A percentile compares a stretch with the other conserved stretches of the same genome.
These are phyloP conservation scores for Sinonovacula constricta DNA, from an alignment of 1,140 invertebrate genomes.

Conservation along the genomic window DNA sequence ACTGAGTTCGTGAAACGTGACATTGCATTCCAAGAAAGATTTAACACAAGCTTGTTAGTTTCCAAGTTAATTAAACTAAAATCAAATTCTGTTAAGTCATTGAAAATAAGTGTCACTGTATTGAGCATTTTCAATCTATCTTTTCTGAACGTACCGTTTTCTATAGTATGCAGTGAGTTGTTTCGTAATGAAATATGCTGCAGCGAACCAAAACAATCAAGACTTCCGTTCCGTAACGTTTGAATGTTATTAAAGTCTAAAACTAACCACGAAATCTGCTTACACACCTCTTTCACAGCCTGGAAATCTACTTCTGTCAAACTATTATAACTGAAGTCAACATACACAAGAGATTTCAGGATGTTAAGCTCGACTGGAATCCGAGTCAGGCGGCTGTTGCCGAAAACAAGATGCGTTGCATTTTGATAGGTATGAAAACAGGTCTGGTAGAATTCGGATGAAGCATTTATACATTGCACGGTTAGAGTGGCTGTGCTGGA, in stretches of 20 bases:
- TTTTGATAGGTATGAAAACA: neutral
- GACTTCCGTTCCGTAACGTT: neutral
- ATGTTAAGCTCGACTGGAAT: neutral
- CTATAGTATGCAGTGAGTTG: neutral
- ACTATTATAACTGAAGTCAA: neutral
- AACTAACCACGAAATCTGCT: neutral
- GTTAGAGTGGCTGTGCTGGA: no score
- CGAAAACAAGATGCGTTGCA: neutral
- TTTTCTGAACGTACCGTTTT: slow-evolving; percentile 18
- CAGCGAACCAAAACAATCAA: slow-evolving; percentile 5
- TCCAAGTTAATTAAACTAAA: neutral
- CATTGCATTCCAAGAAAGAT: neutral
- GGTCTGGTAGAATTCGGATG: no score
- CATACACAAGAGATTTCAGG: neutral
- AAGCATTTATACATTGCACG: no score
- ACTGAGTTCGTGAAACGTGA: slow-evolving; percentile 1
- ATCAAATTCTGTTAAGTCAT: neutral
- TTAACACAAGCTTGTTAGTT: neutral
- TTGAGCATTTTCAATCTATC: neutral
- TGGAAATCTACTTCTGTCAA: neutral
- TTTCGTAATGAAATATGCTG: neutral
- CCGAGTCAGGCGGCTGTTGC: neutral
- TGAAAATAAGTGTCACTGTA: neutral
- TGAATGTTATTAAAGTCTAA: slow-evolving; percentile 6
- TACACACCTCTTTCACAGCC: neutral